Evolutionary conservation across 2,113 vertebrate species (phyloP).

Genomic region (Scomber colias): DNA sequence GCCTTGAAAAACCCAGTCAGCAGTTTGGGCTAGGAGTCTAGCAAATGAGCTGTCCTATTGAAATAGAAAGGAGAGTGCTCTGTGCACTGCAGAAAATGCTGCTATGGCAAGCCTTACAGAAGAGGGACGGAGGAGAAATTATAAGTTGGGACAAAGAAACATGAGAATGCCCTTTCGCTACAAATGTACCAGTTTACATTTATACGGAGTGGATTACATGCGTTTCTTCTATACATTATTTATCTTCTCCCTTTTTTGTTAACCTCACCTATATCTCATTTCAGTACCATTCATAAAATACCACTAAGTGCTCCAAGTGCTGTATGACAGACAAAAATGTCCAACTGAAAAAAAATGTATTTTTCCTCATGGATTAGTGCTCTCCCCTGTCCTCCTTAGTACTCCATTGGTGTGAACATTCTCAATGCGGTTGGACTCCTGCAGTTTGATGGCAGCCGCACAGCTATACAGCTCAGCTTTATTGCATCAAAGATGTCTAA

Average conservation of each 20-base stretch:
- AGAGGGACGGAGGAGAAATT: slow-evolving; percentile 80
- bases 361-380: slow-evolving; percentile 49
- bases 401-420: slow-evolving; percentile 49
- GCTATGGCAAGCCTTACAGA: slow-evolving; percentile 82
- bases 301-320: slow-evolving; percentile 59
- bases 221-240: slow-evolving; percentile 66
- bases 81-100: slow-evolving; percentile 83
- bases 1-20: slow-evolving; percentile 85
- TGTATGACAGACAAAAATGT: slow-evolving; percentile 26
- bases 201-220: slow-evolving; percentile 79
- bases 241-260: slow-evolving; percentile 30
- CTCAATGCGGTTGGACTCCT: slow-evolving; percentile 49
- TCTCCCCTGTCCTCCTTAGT: slow-evolving; percentile 10
- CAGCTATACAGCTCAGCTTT: slow-evolving; percentile 4
- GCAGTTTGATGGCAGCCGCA: slow-evolving; percentile 49
- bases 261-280: slow-evolving; percentile 42
- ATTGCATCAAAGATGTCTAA: slow-evolving; percentile 52
- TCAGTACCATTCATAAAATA: slow-evolving; percentile 77
- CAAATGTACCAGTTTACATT: slow-evolving; percentile 86
- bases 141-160: slow-evolving; percentile 86
- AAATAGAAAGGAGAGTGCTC: slow-evolving; percentile 85
- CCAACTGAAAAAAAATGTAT: slow-evolving; percentile 48
- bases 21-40: slow-evolving; percentile 85
- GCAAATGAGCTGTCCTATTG: slow-evolving; percentile 90
- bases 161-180: slow-evolving; percentile 83